phyloP scores from a whole-genome alignment of 35 echinoderm and acorn worm species.

The Heliocidaris erythrogramma region DNA sequence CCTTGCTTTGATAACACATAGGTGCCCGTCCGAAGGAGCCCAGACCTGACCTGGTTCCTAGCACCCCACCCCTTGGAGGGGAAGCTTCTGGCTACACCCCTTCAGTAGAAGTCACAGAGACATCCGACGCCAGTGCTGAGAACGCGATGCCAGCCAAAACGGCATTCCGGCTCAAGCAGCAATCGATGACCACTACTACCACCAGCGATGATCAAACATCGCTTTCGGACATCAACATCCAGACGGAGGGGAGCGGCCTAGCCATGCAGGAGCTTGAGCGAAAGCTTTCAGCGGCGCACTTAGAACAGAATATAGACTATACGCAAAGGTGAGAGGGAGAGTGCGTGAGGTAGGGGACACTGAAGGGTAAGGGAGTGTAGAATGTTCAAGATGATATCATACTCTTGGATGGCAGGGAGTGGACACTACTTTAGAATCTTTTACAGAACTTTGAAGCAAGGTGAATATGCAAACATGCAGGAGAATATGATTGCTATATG shows the following conservation, averaged over 20 bases:
- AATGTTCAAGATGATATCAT: not conserved
- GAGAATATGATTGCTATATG: not conserved
- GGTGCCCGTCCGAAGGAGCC: slow-evolving; percentile 78
- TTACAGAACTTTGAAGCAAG: not conserved
- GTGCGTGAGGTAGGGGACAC: not conserved
- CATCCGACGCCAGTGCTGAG: not conserved
- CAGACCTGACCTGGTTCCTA: slow-evolving; percentile 82
- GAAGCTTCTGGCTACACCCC: slow-evolving; percentile 54
- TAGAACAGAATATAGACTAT: slow-evolving; percentile 49
- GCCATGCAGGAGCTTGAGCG: slow-evolving; percentile 53
- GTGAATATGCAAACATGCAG: not conserved
- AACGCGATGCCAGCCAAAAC: slow-evolving; percentile 28
- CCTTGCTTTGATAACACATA: not conserved
- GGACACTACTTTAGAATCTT: not conserved
- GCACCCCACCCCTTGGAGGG: slow-evolving; percentile 68
- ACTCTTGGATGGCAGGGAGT: not conserved
- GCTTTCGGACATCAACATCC: slow-evolving; percentile 49
- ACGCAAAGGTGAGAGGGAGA: slow-evolving; percentile 53
- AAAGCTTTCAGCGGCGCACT: slow-evolving; percentile 45
- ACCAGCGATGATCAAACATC: slow-evolving; percentile 25
- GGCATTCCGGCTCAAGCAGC: slow-evolving; percentile 46
- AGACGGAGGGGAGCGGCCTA: slow-evolving; percentile 33
- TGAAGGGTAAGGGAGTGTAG: not conserved
- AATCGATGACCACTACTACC: not conserved
- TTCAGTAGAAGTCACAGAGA: slow-evolving; percentile 13